A percentile compares a stretch with the other conserved stretches of the same genome.
Conservation (phyloP, 1,140 invertebrate species). For the Papilio dardanus region DNA sequence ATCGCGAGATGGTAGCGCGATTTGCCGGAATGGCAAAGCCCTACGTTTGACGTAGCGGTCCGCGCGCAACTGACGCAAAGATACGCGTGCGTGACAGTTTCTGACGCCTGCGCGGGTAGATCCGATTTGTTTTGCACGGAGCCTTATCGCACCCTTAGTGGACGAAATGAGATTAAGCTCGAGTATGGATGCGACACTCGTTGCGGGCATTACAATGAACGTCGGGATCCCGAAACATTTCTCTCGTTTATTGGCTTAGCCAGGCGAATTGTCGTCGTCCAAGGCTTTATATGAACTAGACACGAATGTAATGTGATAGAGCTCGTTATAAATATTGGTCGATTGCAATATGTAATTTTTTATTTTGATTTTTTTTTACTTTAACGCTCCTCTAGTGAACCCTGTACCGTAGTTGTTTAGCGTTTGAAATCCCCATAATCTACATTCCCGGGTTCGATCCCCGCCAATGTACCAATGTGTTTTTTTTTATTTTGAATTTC, state of each 20-base stretch:
- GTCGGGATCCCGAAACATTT: conserved; percentile 52
- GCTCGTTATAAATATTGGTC: background rate
- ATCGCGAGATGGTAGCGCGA: conserved; percentile 61
- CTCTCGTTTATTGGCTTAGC: conserved; percentile 56
- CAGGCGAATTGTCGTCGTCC: conserved; percentile 46
- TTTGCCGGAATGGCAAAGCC: conserved; percentile 37
- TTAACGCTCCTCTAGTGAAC: too few relatives aligned
- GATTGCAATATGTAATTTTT: background rate
- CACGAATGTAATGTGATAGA: background rate
- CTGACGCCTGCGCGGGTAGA: conserved; percentile 63
- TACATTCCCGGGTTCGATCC: too few relatives aligned
- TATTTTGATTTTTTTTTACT: too few relatives aligned
- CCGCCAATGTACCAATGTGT: too few relatives aligned
- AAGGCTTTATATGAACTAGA: conserved; percentile 27
- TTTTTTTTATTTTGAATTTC: too few relatives aligned
- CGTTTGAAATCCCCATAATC: too few relatives aligned
- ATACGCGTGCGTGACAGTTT: conserved; percentile 61
- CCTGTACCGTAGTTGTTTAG: too few relatives aligned
- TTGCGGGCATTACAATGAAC: conserved; percentile 68
- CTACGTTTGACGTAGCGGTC: conserved; percentile 58
- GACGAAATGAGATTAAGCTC: conserved; percentile 70
- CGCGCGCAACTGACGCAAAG: conserved; percentile 69
- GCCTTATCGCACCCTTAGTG: conserved; percentile 60
- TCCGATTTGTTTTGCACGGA: conserved; percentile 74
- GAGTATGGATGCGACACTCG: conserved; percentile 63